Conservation (phyloP, 2,113 vertebrate genomes). For the Halcyon senegalensis region DNA sequence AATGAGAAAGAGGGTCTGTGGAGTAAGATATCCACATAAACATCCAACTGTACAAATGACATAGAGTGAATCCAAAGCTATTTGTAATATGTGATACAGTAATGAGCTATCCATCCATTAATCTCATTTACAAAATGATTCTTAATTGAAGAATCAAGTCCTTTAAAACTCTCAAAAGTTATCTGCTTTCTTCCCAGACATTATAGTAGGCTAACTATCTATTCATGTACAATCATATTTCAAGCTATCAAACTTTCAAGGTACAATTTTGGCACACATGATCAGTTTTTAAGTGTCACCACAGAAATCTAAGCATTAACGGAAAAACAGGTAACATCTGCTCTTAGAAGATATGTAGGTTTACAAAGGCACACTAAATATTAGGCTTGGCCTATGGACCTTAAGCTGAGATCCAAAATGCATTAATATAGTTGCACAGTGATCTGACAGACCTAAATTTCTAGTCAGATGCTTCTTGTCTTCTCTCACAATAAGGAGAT, state of each 20-base stretch:
- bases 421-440: neutral
- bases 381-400: neutral
- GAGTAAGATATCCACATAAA: neutral
- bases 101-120: neutral
- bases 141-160: neutral
- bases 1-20: neutral
- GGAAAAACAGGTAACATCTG: neutral
- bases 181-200: neutral
- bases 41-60: neutral
- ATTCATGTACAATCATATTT: rapidly evolving
- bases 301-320: neutral
- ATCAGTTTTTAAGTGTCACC: neutral
- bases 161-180: neutral
- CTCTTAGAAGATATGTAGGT: neutral
- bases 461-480: neutral
- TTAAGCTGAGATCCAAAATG: neutral
- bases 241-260: neutral
- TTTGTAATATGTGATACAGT: neutral
- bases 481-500: neutral
- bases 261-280: neutral
- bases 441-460: neutral
- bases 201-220: neutral
- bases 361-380: neutral
- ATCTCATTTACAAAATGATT: neutral
- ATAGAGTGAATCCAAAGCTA: neutral